Conservation (phyloP, 1,140 invertebrate genomes). For the honey bee (Apis mellifera) region Amel_HAv3.1 CM009934.2:12219001-12219500, state of each 20-base stretch:
- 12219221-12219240: conserved; percentile 62
- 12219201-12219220: conserved; percentile 67
- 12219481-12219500: neutral
- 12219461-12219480: neutral
- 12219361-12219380: too few species aligned
- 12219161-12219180: conserved; percentile 49
- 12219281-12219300: conserved; percentile 18
- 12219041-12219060: conserved; percentile 95
- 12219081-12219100: conserved; percentile 98
- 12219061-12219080: conserved; percentile 97
- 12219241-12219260: conserved; percentile 48
- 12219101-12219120: conserved; percentile 81
- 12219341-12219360: neutral
- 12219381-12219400: too few species aligned
- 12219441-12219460: too few species aligned
- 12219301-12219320: conserved; percentile 8
- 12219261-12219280: neutral
- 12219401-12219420: too few species aligned
- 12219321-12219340: neutral
- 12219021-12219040: conserved; percentile 94
- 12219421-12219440: too few species aligned
- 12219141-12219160: conserved; percentile 35
- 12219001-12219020: conserved; percentile 85
- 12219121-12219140: conserved; percentile 20
- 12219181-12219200: conserved; percentile 64